phyloP scores from a whole-genome alignment of 2,797 vertebrate species.

The Gastrophryne carolinensis region DNA sequence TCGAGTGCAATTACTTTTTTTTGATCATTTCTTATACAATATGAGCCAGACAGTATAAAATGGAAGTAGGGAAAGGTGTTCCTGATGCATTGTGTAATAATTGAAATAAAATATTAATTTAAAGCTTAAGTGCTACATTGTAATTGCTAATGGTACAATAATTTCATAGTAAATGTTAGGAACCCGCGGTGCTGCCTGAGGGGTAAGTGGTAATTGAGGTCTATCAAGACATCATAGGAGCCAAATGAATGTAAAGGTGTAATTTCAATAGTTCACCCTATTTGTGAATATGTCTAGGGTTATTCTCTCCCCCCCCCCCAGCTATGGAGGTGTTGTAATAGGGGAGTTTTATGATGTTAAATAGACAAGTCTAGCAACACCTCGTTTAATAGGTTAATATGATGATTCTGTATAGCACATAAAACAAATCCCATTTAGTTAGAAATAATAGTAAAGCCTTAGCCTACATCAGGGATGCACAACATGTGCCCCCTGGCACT shows the following conservation, averaged over 20 bases:
- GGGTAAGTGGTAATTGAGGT: slow-evolving; percentile 40
- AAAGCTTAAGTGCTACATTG: background rate
- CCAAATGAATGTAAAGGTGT: slow-evolving; percentile 32
- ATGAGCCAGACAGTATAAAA: background rate
- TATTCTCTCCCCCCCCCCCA: background rate
- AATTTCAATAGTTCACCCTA: background rate
- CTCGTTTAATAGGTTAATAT: background rate
- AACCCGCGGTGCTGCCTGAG: slow-evolving; percentile 16
- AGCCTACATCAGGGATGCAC: too few species aligned
- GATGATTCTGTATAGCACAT: background rate
- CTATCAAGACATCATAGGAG: slow-evolving; percentile 9
- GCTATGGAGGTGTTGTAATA: background rate
- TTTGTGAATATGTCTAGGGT: background rate
- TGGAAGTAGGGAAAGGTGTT: background rate
- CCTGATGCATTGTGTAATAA: slow-evolving; percentile 21
- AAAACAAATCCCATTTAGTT: too few species aligned
- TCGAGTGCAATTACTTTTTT: background rate
- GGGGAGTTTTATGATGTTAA: background rate
- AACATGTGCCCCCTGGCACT: too few species aligned
- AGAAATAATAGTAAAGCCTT: too few species aligned
- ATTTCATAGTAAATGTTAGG: slow-evolving; percentile 27
- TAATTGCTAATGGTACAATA: slow-evolving; percentile 18
- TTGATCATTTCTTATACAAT: background rate
- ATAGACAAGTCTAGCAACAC: background rate
- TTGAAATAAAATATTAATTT: slow-evolving; percentile 35